Conservation (phyloP, 2,797 vertebrate genomes). For the Lindbergichthys nudifrons region DNA sequence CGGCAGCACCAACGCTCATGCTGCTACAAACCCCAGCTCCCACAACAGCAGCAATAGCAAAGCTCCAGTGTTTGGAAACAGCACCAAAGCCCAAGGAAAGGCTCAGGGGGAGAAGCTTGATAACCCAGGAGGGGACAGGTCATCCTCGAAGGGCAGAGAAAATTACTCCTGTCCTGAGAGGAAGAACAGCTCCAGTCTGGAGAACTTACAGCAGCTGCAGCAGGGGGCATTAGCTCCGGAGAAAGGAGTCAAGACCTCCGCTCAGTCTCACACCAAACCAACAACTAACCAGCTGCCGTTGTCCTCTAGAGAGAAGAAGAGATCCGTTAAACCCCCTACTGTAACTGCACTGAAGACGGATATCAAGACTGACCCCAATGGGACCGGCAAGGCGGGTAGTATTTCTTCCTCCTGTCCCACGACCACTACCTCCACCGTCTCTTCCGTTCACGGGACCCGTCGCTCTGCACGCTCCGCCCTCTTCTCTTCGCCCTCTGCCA, state of each 20-base stretch:
- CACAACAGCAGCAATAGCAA: constrained; percentile 80
- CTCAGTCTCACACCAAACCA: constrained; percentile 79
- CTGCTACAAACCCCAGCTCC: constrained; percentile 60
- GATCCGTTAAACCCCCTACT: constrained; percentile 85
- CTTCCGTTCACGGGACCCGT: constrained; percentile 71
- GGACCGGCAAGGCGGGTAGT: constrained; percentile 72
- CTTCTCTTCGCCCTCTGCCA: constrained; percentile 82
- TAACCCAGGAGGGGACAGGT: constrained; percentile 81
- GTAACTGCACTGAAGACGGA: constrained; percentile 77
- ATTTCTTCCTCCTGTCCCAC: constrained; percentile 75
- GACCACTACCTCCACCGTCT: constrained; percentile 73
- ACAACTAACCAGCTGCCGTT: constrained; percentile 79
- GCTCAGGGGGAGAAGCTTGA: constrained; percentile 78
- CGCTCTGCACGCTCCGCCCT: constrained; percentile 69
- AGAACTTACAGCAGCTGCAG: constrained; percentile 76
- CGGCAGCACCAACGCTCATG: constrained; percentile 67
- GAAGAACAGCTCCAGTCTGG: constrained; percentile 77
- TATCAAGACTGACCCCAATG: constrained; percentile 88
- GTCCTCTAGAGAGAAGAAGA: constrained; percentile 86
- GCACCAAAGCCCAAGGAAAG: constrained; percentile 76
- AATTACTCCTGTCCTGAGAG: constrained; percentile 76
- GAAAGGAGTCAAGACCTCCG: constrained; percentile 68
- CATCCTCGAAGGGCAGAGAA: constrained; percentile 84
- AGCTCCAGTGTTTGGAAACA: constrained; percentile 72
- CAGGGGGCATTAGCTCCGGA: constrained; percentile 75